Base-by-base conservation (phyloP, 2,797 vertebrate species). In the Acipenser oxyrinchus region DNA sequence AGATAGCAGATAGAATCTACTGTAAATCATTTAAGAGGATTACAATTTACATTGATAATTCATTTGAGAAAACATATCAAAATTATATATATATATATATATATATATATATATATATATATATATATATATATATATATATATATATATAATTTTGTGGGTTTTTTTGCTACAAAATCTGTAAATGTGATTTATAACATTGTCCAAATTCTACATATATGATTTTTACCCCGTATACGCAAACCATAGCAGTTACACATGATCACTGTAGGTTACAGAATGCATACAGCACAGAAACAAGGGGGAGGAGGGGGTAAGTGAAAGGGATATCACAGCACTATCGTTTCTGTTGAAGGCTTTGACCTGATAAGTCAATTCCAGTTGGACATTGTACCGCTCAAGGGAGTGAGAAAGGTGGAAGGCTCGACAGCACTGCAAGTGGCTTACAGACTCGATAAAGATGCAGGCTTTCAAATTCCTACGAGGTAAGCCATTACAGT, bases 291-390 rank as follows among this genome's bases (percentile, higher is more conserved):
- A 53, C 6, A 7, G 12, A 53, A 53, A n/a, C 11, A 59, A 10
- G 48, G 51, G 2, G 2, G 63, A 18, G 49, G 49, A 51, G n/a
- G 48, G 37, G 49, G 4, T n/a, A 50, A 60, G 37, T 23, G 7
- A 52, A 8, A 3, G 8, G 11, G 7, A 18, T 50, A 10, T 62
- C 48, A 59, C 57, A 64, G 53, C 7, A 6, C 66, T 50, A 7
- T 10, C 71, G 51, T 64, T 60, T 68, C 13, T 68, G 18, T 62
- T 59, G 9, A 60, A 91, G 90, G 90, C 59, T 92, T 92, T 55
- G 89, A 92, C 78, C 79, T 92, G 76, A 92, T 91, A 73, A 90
- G 88, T 8, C 90, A 92, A 77, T 90, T 91, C 77, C 90, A 91
- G 82, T 74, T 91, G 79, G 90, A 92, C 8, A 83, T 87, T 62